Evolutionary conservation across 2,113 vertebrate species (phyloP).

Genomic region (Vulpes vulpes): DNA sequence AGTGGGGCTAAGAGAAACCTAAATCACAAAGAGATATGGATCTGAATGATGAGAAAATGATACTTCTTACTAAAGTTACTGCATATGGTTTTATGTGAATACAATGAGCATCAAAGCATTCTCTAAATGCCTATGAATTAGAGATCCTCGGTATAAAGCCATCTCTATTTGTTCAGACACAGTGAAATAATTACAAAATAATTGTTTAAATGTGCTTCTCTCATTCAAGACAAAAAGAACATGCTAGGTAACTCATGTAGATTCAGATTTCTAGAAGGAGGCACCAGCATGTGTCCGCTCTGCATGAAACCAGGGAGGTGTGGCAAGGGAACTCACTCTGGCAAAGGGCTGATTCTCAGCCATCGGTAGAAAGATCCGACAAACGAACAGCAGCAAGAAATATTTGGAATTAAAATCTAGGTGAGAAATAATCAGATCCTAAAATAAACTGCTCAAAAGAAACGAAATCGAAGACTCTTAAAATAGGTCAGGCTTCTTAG

Average conservation of each 20-base stretch:
- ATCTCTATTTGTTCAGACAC: neutral
- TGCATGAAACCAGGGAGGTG: neutral
- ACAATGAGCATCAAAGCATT: conserved; percentile 28
- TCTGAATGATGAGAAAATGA: neutral
- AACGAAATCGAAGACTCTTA: neutral
- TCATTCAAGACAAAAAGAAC: neutral
- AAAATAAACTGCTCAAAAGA: neutral
- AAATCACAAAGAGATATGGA: neutral
- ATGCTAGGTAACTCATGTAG: neutral
- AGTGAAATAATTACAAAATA: neutral
- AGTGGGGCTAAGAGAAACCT: neutral
- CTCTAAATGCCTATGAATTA: neutral
- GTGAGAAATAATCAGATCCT: conserved; percentile 17
- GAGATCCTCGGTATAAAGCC: neutral
- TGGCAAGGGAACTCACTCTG: neutral
- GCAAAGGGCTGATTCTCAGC: neutral
- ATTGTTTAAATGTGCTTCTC: neutral
- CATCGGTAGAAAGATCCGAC: neutral
- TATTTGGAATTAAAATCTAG: neutral
- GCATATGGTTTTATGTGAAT: neutral
- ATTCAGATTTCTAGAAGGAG: neutral
- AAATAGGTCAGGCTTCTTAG: neutral
- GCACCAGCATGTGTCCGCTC: neutral
- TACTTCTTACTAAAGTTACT: neutral
- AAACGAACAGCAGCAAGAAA: neutral